phyloP scores from a whole-genome alignment of 2,888 invertebrate genomes.

The Amblyjoppa fuscipennis region DNA sequence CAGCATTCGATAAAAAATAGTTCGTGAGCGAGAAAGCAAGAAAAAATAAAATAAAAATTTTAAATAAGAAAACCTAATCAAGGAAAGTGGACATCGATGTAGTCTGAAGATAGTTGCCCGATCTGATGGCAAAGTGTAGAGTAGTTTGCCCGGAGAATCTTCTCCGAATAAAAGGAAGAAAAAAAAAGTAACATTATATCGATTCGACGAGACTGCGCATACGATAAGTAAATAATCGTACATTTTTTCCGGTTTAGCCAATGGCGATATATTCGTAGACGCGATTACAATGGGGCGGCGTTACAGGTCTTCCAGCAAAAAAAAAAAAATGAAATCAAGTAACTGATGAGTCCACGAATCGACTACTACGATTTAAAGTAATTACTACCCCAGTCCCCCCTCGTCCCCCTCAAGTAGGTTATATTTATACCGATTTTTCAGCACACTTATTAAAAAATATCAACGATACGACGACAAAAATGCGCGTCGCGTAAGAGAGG shows the following conservation, averaged over 20 bases:
- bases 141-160: slow-evolving; percentile 42
- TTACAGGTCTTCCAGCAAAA: slow-evolving; percentile 79
- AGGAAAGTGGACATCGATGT: slow-evolving; percentile 58
- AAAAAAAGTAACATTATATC: slow-evolving; percentile 55
- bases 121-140: slow-evolving; percentile 54
- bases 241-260: slow-evolving; percentile 53
- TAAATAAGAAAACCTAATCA: slow-evolving; percentile 31
- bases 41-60: slow-evolving; percentile 18
- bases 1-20: slow-evolving; percentile 58
- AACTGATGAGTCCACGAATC: slow-evolving; percentile 72
- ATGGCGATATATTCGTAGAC: slow-evolving; percentile 61
- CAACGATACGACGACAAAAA: slow-evolving; percentile 61
- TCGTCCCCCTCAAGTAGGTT: slow-evolving; percentile 78
- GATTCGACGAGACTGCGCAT: slow-evolving; percentile 51
- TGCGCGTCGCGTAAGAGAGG: slow-evolving; percentile 42
- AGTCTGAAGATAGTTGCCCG: slow-evolving; percentile 60
- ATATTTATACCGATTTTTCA: slow-evolving; percentile 83
- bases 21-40: slow-evolving; percentile 26
- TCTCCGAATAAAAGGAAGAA: slow-evolving; percentile 31
- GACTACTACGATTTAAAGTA: slow-evolving; percentile 76
- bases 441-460: slow-evolving; percentile 74
- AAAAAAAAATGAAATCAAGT: slow-evolving; percentile 70
- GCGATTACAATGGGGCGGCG: slow-evolving; percentile 67
- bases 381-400: slow-evolving; percentile 48
- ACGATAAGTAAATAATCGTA: slow-evolving; percentile 62